These are phyloP conservation scores for Myanophis thanlyinensis DNA, from an alignment of 2,113 vertebrate genomes.

Conservation along the genomic window DNA sequence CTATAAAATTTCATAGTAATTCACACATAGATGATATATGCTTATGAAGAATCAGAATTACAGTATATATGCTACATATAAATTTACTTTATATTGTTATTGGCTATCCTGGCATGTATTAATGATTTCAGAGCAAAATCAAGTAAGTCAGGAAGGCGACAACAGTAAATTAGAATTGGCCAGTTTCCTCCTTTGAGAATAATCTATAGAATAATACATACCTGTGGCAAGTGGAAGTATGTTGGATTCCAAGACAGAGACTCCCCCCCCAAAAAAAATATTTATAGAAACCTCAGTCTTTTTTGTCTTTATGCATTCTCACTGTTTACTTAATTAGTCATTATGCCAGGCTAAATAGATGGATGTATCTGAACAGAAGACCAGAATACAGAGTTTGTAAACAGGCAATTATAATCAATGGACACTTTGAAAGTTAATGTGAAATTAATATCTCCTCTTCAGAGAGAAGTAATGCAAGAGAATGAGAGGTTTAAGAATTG, in stretches of 20 bases:
- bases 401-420: not conserved
- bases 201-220: not conserved
- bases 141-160: not conserved
- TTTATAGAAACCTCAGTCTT: not conserved
- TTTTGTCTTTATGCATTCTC: not conserved
- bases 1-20: not conserved
- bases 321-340: not conserved
- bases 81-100: not conserved
- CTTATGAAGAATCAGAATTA: not conserved
- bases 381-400: not conserved
- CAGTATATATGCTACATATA: not conserved
- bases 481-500: not conserved
- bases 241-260: not conserved
- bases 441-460: not conserved
- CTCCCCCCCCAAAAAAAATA: not conserved
- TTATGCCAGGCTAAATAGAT: not conserved
- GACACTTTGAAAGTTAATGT: not conserved
- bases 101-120: not conserved
- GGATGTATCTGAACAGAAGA: not conserved
- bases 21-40: not conserved
- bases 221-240: not conserved
- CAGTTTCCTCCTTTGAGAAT: not conserved
- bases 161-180: not conserved
- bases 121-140: not conserved
- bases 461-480: not conserved